Percentiles rank a stretch among this genome's conserved stretches.
These are phyloP conservation scores for Steinernema hermaphroditum DNA, from an alignment of 2,888 invertebrate species.

Conservation along the genomic window DNA sequence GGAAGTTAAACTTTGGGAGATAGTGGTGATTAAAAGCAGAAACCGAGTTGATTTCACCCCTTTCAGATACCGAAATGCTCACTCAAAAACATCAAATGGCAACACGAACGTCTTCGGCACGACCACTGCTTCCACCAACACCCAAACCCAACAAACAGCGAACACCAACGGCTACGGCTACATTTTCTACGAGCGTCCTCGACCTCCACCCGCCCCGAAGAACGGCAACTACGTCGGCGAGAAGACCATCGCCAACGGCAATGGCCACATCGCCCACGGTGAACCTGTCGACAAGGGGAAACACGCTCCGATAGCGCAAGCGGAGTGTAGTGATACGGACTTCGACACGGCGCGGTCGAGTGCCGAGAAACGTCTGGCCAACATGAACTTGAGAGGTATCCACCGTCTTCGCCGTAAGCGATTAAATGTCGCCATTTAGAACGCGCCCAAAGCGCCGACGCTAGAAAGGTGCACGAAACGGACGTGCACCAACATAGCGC, in stretches of 20 bases:
- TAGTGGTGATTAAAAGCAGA: no score
- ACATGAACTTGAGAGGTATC: conserved; percentile 7
- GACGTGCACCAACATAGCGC: conserved; percentile 26
- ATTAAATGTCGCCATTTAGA: conserved; percentile 42
- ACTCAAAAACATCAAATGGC: neutral
- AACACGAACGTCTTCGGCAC: conserved; percentile 9
- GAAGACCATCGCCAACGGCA: conserved; percentile 25
- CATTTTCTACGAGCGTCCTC: conserved; percentile 31
- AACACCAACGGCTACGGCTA: conserved; percentile 20
- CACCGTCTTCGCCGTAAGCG: neutral
- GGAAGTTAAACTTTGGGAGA: no score
- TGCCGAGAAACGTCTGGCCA: neutral
- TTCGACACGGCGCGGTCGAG: conserved; percentile 59
- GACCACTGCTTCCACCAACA: neutral
- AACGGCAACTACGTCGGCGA: conserved; percentile 15
- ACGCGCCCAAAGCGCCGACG: conserved; percentile 57
- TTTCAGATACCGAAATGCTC: neutral
- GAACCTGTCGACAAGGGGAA: conserved; percentile 25
- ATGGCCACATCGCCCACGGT: neutral
- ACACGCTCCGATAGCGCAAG: conserved; percentile 64
- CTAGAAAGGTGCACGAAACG: conserved; percentile 17
- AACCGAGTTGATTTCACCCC: no score
- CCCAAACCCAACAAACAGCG: no score
- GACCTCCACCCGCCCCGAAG: conserved; percentile 28
- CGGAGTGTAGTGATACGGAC: conserved; percentile 66